These are phyloP conservation scores for Heliconius ethilla DNA, from an alignment of 2,888 invertebrate genomes.

Conservation along the genomic window DNA sequence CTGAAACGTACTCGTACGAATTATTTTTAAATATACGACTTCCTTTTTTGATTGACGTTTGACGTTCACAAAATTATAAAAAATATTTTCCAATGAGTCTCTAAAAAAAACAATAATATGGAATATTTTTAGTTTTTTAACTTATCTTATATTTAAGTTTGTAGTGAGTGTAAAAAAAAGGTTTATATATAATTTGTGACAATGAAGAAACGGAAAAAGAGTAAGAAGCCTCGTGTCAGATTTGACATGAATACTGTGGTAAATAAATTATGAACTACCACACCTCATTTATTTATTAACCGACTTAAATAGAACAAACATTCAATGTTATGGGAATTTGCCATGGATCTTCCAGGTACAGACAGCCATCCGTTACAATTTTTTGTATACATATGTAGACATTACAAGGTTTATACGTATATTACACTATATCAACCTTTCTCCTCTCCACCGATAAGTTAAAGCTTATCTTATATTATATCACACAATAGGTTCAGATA, in stretches of 20 bases:
- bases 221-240: conserved; percentile 62
- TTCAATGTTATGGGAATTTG: too few species aligned
- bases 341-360: too few species aligned
- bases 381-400: too few species aligned
- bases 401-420: background rate
- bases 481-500: conserved; percentile 13
- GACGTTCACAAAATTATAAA: background rate
- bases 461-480: conserved; percentile 19
- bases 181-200: conserved; percentile 42
- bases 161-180: background rate
- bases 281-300: too few species aligned
- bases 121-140: too few species aligned
- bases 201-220: conserved; percentile 71
- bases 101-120: background rate
- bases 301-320: too few species aligned
- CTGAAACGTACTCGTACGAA: conserved; percentile 16
- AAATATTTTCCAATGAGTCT: background rate
- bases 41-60: background rate
- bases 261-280: conserved; percentile 34
- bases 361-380: too few species aligned
- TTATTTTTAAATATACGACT: background rate
- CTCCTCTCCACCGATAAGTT: conserved; percentile 2
- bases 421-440: background rate
- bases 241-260: conserved; percentile 68
- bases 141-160: background rate